Base-by-base conservation (phyloP, 1,140 invertebrate species). In the Caenorhabditis brenneri region DNA sequence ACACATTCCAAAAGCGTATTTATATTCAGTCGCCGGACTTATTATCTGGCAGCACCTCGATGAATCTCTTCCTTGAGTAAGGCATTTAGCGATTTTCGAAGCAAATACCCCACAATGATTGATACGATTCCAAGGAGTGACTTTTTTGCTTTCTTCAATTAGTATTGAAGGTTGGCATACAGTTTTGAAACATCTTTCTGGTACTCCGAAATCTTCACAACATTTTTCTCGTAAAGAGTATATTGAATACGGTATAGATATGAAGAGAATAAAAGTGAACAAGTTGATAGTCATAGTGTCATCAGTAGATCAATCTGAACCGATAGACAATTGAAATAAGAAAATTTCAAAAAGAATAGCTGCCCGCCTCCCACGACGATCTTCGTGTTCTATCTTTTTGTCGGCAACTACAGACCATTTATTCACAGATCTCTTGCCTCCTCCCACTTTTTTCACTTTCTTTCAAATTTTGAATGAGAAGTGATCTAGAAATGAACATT, bases 41-140 rank as follows among this genome's bases (percentile, higher is more conserved):
- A 69, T 49, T 16, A 46, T 24, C 1, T 78, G n/a, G 31, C 85
- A 86, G 80, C 85, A 86, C 12, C 33, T 74, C 2, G 82, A 79
- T 6, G 36, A 24, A 79, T 86, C 84, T 33, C 84, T 65, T 31
- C 85, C 85, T 22, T 86, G 51, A 24, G 80, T 48, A 24, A 86
- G 31, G 53, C 85, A 86, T n/a, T 79, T n/a, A 7, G n/a, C n/a
- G n/a, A n/a, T n/a, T n/a, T n/a, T n/a, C n/a, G n/a, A n/a, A n/a
- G n/a, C n/a, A n/a, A n/a, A n/a, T n/a, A n/a, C n/a, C 2, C 16
- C 4, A 79, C 85, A 85, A 22, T 85, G n/a, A n/a, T n/a, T n/a
- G n/a, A n/a, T n/a, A n/a, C n/a, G n/a, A n/a, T n/a, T n/a, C n/a
- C n/a, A n/a, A n/a, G n/a, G n/a, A n/a, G n/a, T n/a, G n/a, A n/a